Evolutionary conservation across 2,888 invertebrate species (phyloP).

Genomic region (Diachrysia chrysitis): DNA sequence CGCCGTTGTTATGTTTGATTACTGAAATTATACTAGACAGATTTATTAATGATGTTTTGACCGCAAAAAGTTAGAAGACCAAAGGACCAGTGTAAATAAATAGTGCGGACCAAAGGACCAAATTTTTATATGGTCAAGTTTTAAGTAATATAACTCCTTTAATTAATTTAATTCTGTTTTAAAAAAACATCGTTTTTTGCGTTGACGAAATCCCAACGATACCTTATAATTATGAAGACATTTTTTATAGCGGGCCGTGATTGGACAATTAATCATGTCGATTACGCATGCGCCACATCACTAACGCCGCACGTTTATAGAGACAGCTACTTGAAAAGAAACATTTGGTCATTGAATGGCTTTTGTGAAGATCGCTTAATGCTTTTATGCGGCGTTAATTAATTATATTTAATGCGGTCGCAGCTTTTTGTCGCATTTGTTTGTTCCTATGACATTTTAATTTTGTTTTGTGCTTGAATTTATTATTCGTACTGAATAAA

Average conservation of each 20-base stretch:
- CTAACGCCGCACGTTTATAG: slow-evolving; percentile 76
- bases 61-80: not conserved
- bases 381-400: slow-evolving; percentile 80
- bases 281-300: slow-evolving; percentile 78
- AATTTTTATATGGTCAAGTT: too few relatives aligned
- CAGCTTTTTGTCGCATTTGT: slow-evolving; percentile 66
- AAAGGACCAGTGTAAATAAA: not conserved
- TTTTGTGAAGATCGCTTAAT: slow-evolving; percentile 71
- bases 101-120: not conserved
- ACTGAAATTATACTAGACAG: slow-evolving; percentile 1
- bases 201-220: slow-evolving; percentile 29
- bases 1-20: slow-evolving; percentile 27
- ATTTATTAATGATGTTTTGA: slow-evolving; percentile 9
- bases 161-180: too few relatives aligned
- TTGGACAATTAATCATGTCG: slow-evolving; percentile 76
- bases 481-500: slow-evolving; percentile 59
- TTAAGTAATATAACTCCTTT: too few relatives aligned
- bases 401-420: slow-evolving; percentile 83
- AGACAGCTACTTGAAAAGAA: slow-evolving; percentile 79
- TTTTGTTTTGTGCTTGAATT: slow-evolving; percentile 62
- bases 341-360: slow-evolving; percentile 72
- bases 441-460: slow-evolving; percentile 53
- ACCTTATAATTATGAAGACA: slow-evolving; percentile 47
- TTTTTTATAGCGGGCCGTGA: slow-evolving; percentile 62
- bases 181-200: not conserved